Evolutionary conservation across 2,888 invertebrate species (phyloP), one percentile per base, ranked within the genome.

Genomic region (Lomographa bimaculata): DNA sequence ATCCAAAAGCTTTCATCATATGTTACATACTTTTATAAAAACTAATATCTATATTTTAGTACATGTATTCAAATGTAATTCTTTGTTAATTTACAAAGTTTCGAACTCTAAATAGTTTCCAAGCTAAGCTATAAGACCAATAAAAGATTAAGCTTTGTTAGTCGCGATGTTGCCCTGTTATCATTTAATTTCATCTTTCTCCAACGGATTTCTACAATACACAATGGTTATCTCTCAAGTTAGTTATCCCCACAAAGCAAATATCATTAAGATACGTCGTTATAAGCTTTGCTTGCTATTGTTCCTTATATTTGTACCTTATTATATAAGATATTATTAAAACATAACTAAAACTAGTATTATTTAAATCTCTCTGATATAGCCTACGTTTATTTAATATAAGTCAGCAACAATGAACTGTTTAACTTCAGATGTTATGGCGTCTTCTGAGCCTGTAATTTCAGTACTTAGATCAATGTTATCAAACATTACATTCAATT

Each of bases 101-200:
- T n/a, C n/a, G n/a, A n/a, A n/a, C n/a, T n/a, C n/a, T n/a, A n/a
- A n/a, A n/a, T n/a, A n/a, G n/a, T n/a, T n/a, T n/a, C n/a, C n/a
- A n/a, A n/a, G n/a, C n/a, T n/a, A n/a, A n/a, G n/a, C n/a, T n/a
- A n/a, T n/a, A n/a, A n/a, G n/a, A n/a, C n/a, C n/a, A n/a, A n/a
- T n/a, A n/a, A n/a, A n/a, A 29, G 29, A 10, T 27, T 8, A 26
- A 14, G 17, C 21, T 33, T 12, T 19, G 33, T 34, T 41, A 35
- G 34, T 25, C 11, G 18, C 33, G 14, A 8, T 14, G 34, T 33
- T 29, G 9, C n/a, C 12, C n/a, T 40, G 29, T 44, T 48, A 44
- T 48, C 44, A 38, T 45, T 39, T 33, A 30, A 42, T 45, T 49
- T 42, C 26, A 49, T 49, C 45, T 34, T 18, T 16, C 11, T 35